Conservation (phyloP, 1,140 invertebrate genomes). For the Sipha flava region DNA sequence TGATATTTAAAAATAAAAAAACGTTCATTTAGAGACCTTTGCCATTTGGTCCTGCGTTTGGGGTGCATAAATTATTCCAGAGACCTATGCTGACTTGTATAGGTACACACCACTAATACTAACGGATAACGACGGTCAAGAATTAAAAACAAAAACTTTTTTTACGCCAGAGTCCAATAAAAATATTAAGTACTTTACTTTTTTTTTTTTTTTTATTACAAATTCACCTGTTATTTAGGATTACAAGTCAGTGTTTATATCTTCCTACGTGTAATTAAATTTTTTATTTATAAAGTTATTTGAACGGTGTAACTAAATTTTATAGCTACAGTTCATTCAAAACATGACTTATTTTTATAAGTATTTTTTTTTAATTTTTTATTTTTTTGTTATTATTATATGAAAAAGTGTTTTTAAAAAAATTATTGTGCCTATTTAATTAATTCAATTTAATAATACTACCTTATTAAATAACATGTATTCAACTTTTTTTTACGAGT, state of each 20-base stretch:
- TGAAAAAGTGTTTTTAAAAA: no score
- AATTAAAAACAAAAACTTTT: conserved; percentile 3
- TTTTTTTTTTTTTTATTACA: background rate
- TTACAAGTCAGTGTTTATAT: background rate
- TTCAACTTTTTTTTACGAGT: no score
- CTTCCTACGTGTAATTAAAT: background rate
- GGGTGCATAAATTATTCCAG: conserved; percentile 8
- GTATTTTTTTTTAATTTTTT: no score
- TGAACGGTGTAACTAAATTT: background rate
- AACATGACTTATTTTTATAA: background rate
- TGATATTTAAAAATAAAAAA: background rate
- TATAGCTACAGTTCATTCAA: background rate
- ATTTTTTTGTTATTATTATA: no score
- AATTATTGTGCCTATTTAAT: no score
- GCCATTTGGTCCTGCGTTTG: background rate
- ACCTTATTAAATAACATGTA: no score
- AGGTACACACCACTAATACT: background rate
- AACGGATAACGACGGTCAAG: conserved; percentile 1
- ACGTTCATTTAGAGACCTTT: background rate
- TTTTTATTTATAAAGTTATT: background rate
- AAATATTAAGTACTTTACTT: background rate
- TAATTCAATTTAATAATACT: no score
- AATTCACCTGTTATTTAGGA: background rate
- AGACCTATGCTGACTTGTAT: background rate
- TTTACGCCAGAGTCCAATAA: conserved; percentile 5